Evolutionary conservation across 2,888 invertebrate species (phyloP).

Genomic region (Pecten maximus): DNA sequence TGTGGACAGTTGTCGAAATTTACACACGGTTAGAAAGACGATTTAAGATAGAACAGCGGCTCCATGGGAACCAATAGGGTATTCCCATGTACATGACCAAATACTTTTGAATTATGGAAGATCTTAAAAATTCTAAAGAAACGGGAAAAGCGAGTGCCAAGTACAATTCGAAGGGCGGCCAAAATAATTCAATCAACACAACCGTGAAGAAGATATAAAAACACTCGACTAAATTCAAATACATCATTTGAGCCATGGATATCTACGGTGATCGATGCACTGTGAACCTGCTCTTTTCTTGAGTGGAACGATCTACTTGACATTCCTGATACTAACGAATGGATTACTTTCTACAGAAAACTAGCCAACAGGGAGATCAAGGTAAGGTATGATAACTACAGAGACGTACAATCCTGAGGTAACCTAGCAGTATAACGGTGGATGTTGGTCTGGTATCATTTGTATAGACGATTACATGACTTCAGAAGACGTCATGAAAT

Average conservation of each 20-base stretch:
- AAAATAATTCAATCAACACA: conserved; percentile 41
- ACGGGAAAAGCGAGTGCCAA: conserved; percentile 36
- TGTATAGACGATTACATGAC: conserved; percentile 17
- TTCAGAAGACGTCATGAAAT: neutral
- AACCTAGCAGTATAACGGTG: neutral
- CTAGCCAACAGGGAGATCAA: neutral
- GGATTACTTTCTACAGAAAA: neutral
- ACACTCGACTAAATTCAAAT: too few species aligned
- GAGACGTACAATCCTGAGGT: neutral
- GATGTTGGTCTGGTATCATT: conserved; percentile 6
- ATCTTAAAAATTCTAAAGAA: conserved; percentile 50
- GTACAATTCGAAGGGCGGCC: conserved; percentile 51
- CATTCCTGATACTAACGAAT: neutral
- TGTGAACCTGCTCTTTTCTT: too few species aligned
- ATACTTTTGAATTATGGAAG: conserved; percentile 51
- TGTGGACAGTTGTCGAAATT: too few species aligned
- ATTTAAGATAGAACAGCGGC: too few species aligned
- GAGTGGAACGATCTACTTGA: too few species aligned
- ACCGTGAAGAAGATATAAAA: too few species aligned
- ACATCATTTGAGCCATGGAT: too few species aligned
- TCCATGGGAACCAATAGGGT: too few species aligned
- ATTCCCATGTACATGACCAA: too few species aligned
- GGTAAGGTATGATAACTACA: neutral
- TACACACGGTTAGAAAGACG: too few species aligned
- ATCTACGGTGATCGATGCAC: too few species aligned